These are phyloP conservation scores for Leucosticte australis DNA, from an alignment of 2,113 vertebrate species.

Conservation along the genomic window DNA sequence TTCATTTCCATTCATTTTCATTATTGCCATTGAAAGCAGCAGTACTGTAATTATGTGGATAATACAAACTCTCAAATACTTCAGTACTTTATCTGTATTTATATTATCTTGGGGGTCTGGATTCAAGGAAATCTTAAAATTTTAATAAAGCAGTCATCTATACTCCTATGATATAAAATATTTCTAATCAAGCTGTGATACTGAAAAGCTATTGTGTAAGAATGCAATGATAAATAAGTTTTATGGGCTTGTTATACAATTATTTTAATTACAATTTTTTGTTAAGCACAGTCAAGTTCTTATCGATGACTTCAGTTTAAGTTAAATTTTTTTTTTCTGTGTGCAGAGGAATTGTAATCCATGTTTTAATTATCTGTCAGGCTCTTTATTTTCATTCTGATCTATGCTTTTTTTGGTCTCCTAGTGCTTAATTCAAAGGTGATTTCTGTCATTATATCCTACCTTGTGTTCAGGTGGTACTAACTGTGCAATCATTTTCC, in stretches of 20 bases:
- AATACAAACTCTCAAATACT: neutral
- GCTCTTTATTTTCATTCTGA: neutral
- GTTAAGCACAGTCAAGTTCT: neutral
- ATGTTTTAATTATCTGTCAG: neutral
- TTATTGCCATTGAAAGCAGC: neutral
- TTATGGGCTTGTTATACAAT: neutral
- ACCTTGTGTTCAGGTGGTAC: neutral
- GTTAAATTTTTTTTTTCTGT: neutral
- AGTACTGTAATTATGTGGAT: neutral
- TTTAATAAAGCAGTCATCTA: neutral
- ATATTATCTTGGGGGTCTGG: neutral
- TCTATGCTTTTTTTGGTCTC: neutral
- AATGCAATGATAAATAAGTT: neutral
- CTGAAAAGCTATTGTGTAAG: neutral
- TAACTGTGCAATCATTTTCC: neutral
- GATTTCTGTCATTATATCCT: neutral
- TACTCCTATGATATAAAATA: neutral
- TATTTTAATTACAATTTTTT: neutral
- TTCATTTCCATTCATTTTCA: neutral
- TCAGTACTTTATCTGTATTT: neutral
- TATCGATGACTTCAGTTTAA: neutral
- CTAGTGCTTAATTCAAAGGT: neutral
- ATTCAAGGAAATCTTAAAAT: neutral
- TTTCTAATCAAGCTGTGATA: neutral
- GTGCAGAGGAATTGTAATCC: neutral